Evolutionary conservation across 2,888 invertebrate genomes (phyloP), one percentile per base, ranked within the genome.

Genomic region (Graphium colonna): DNA sequence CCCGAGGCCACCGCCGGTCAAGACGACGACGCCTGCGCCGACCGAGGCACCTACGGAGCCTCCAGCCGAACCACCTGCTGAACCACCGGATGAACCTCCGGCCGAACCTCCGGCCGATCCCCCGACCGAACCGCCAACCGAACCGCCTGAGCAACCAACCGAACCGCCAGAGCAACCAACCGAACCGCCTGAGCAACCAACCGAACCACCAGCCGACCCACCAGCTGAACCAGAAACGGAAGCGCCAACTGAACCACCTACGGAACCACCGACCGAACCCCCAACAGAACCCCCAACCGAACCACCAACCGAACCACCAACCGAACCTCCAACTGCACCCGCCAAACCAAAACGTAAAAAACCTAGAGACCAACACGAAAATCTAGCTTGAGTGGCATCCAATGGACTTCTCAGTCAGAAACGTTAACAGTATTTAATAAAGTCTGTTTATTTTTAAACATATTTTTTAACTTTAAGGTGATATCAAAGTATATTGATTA

Each of bases 1-100:
- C 13, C 16, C 33, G 5, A n/a, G 38, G 17, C 26, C 13, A 0
- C 33, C 45, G 0, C n/a, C 31, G 28, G 40, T 48, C n/a, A 51
- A 10, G 12, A 21, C 45, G 8, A 46, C 41, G 12, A n/a, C 48
- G 0, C 26, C 9, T 1, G 10, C 26, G 7, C 33, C 50, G 1
- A 49, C 52, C 8, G 51, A 50, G 36, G 49, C 48, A 5, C 43
- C 52, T 10, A 42, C 50, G 7, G 33, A 52, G 17, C 17, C 50
- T 8, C 13, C 48, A 1, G 28, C 44, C 12, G 49, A 47, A 15
- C 5, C 40, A 3, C 40, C 40, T 1, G 45, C 51, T 10, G 40
- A 45, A 28, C 33, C 45, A 1, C 31, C 51, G 0, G 45, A 39
- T 1, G 51, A 51, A 39, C n/a, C 40, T 1, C 33, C 46, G 0